Evolutionary conservation across 1,140 invertebrate species (phyloP).

Genomic region (Plutomurus gul): DNA sequence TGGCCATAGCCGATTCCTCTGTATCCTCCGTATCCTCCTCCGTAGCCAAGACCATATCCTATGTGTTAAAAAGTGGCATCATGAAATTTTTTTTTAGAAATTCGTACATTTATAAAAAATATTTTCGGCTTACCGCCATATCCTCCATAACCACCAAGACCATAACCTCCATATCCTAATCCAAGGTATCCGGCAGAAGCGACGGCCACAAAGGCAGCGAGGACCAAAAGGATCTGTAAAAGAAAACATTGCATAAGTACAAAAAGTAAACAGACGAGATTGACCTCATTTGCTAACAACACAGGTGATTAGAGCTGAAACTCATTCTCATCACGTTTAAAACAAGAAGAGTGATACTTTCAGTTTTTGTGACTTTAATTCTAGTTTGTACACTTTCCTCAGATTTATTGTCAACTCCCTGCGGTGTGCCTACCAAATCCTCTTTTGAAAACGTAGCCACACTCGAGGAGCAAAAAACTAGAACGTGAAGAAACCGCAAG

Average conservation of each 20-base stretch:
- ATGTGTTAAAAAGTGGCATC: too few relatives aligned
- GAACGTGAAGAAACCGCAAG: neutral
- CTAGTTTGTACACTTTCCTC: slow-evolving; percentile 16
- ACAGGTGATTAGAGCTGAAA: neutral
- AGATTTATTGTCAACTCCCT: slow-evolving; percentile 9
- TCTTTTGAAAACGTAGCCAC: neutral
- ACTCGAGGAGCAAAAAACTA: neutral
- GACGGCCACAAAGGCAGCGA: slow-evolving; percentile 32
- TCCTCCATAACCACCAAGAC: neutral
- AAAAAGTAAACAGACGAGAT: neutral
- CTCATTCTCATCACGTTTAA: neutral
- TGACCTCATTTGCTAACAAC: slow-evolving; percentile 14
- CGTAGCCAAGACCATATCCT: neutral
- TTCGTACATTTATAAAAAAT: too few relatives aligned
- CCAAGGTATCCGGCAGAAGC: slow-evolving; percentile 39
- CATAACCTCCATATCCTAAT: neutral
- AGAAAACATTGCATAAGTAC: neutral
- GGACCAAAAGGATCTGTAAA: slow-evolving; percentile 28
- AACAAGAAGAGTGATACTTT: neutral
- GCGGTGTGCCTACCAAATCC: neutral
- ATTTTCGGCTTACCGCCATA: too few relatives aligned
- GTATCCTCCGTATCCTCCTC: neutral
- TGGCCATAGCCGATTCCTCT: neutral
- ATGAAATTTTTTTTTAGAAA: too few relatives aligned
- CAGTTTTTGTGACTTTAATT: neutral